These are phyloP conservation scores for Spodoptera picta DNA, from an alignment of 2,888 invertebrate genomes.

Conservation along the genomic window DNA sequence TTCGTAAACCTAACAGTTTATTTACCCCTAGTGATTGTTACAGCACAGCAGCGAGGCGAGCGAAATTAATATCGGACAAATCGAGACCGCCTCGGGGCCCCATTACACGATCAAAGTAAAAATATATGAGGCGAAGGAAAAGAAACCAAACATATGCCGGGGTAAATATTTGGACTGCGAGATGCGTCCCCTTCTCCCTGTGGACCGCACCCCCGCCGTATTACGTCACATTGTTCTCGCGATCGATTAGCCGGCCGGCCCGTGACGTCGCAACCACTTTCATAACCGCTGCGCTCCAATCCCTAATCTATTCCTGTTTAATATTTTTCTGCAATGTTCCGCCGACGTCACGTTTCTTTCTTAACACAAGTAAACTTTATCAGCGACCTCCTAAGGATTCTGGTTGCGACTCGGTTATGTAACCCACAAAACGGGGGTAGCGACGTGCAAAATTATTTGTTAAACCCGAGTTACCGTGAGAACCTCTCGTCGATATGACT, in stretches of 20 bases:
- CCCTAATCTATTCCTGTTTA: slow-evolving; percentile 50
- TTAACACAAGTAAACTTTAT: slow-evolving; percentile 27
- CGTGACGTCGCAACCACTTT: slow-evolving; percentile 77
- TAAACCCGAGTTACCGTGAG: slow-evolving; percentile 75
- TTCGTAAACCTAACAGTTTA: slow-evolving; percentile 62
- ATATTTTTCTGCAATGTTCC: slow-evolving; percentile 48
- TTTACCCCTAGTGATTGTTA: slow-evolving; percentile 62
- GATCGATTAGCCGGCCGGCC: slow-evolving; percentile 81
- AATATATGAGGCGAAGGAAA: slow-evolving; percentile 88
- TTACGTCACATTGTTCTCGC: slow-evolving; percentile 86
- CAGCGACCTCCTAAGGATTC: slow-evolving; percentile 37
- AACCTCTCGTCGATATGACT: slow-evolving; percentile 73
- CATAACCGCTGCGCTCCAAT: slow-evolving; percentile 68
- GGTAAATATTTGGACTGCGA: slow-evolving; percentile 85
- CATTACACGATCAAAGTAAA: slow-evolving; percentile 86
- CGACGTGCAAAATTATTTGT: slow-evolving; percentile 63
- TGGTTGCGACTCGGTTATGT: slow-evolving; percentile 35
- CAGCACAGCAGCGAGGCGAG: slow-evolving; percentile 62
- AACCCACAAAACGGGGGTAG: slow-evolving; percentile 45
- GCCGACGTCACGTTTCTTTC: slow-evolving; percentile 34
- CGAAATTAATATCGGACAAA: slow-evolving; percentile 85
- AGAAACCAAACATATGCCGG: slow-evolving; percentile 87
- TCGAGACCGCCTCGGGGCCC: slow-evolving; percentile 80
- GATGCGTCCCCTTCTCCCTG: slow-evolving; percentile 66
- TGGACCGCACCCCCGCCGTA: slow-evolving; percentile 69